Evolutionary conservation across 2,888 invertebrate species (phyloP).

Genomic region (Phengaris arion): DNA sequence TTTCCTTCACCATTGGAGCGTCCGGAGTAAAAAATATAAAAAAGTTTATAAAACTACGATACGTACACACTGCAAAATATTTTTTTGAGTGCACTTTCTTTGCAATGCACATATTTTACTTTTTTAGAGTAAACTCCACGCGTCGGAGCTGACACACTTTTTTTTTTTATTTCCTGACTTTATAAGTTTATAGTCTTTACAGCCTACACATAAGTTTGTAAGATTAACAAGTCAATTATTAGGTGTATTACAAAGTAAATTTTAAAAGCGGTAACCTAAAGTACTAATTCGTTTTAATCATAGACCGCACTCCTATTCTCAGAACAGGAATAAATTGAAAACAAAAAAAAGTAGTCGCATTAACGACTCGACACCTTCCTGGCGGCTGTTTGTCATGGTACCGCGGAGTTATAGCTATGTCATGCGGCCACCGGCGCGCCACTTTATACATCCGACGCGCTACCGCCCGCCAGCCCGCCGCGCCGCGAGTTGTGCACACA

Average conservation of each 20-base stretch:
- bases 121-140: too few relatives aligned
- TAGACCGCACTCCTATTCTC: neutral
- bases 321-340: neutral
- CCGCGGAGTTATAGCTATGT: conserved; percentile 77
- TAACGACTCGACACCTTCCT: conserved; percentile 55
- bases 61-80: too few relatives aligned
- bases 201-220: neutral
- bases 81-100: too few relatives aligned
- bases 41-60: too few relatives aligned
- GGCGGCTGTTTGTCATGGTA: conserved; percentile 74
- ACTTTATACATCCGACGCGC: conserved; percentile 77
- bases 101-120: too few relatives aligned
- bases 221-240: neutral
- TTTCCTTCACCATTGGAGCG: too few relatives aligned
- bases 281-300: neutral
- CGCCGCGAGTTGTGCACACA: conserved; percentile 52
- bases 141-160: too few relatives aligned
- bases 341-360: conserved; percentile 35
- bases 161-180: too few relatives aligned
- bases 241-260: neutral
- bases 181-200: too few relatives aligned
- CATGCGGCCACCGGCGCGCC: conserved; percentile 79
- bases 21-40: too few relatives aligned
- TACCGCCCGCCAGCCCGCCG: conserved; percentile 65
- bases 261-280: neutral